A percentile compares a stretch with the other conserved stretches of the same genome.
phyloP scores from a whole-genome alignment of 2,888 invertebrate genomes.

The Folsomia candida region DNA sequence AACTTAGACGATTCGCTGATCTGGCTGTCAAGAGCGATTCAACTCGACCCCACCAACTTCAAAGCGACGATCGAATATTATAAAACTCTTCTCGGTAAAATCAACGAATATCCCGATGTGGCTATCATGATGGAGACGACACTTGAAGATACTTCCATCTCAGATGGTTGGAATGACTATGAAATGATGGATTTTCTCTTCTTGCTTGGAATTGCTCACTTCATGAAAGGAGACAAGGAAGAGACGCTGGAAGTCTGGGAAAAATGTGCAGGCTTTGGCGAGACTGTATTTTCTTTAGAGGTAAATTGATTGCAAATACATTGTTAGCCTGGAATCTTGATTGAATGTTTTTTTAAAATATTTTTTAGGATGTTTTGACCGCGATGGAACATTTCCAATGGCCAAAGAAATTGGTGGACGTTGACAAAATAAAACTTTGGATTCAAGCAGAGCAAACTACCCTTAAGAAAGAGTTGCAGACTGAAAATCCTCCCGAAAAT shows the following conservation, averaged over 20 bases:
- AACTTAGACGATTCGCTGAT: conserved; percentile 28
- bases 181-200: conserved; percentile 36
- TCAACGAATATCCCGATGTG: not conserved
- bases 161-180: conserved; percentile 19
- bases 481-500: too few species aligned
- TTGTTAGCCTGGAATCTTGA: conserved; percentile 8
- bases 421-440: conserved; percentile 38
- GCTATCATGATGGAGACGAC: conserved; percentile 1
- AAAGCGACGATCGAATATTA: conserved; percentile 39
- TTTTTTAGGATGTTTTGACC: conserved; percentile 32
- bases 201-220: conserved; percentile 33
- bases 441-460: conserved; percentile 26
- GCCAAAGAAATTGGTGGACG: conserved; percentile 18
- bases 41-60: conserved; percentile 34
- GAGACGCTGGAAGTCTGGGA: conserved; percentile 30
- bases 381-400: conserved; percentile 27
- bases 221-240: conserved; percentile 27
- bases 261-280: conserved; percentile 16
- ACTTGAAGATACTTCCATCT: not conserved
- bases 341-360: not conserved
- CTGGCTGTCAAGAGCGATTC: conserved; percentile 30
- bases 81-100: conserved; percentile 29
- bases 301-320: conserved; percentile 1
- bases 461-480: not conserved
- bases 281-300: conserved; percentile 24